These are phyloP conservation scores for Chromoteleia sp. DNA, from an alignment of 2,888 invertebrate species.

Conservation along the genomic window DNA sequence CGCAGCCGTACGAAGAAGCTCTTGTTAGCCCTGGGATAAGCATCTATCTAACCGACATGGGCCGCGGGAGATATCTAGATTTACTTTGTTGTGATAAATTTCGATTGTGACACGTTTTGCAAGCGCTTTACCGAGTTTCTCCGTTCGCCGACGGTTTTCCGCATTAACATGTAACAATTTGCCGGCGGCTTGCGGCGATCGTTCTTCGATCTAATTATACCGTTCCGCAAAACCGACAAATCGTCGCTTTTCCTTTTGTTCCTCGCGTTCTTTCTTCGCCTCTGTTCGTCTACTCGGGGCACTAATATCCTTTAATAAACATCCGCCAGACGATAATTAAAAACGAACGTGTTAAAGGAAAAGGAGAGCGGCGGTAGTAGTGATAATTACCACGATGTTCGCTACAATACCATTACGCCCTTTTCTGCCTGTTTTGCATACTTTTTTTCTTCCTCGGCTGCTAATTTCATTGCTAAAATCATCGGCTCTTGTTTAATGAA, in stretches of 20 bases:
- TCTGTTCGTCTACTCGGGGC: neutral
- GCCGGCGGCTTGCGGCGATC: neutral
- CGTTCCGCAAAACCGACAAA: conserved; percentile 7
- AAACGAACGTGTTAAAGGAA: conserved; percentile 65
- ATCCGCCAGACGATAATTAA: conserved; percentile 60
- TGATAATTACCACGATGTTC: conserved; percentile 58
- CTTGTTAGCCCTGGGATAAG: conserved; percentile 57
- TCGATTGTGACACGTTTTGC: conserved; percentile 4
- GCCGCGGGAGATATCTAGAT: conserved; percentile 46
- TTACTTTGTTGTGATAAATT: conserved; percentile 45
- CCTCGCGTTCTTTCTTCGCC: neutral
- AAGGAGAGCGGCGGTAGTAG: conserved; percentile 58
- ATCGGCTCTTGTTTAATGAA: conserved; percentile 32
- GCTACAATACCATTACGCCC: conserved; percentile 50
- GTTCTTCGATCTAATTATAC: conserved; percentile 24
- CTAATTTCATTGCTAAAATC: conserved; percentile 45
- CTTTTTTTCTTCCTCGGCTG: conserved; percentile 31
- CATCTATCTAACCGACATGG: conserved; percentile 40
- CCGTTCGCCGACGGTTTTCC: conserved; percentile 6
- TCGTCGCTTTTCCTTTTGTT: conserved; percentile 13
- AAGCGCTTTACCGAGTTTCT: neutral
- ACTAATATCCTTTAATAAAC: conserved; percentile 56
- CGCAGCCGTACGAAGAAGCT: conserved; percentile 58
- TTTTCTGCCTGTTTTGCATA: conserved; percentile 31
- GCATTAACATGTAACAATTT: conserved; percentile 12